Evolutionary conservation across 2,888 invertebrate genomes (phyloP).

Genomic region (Hemithea aestivaria): DNA sequence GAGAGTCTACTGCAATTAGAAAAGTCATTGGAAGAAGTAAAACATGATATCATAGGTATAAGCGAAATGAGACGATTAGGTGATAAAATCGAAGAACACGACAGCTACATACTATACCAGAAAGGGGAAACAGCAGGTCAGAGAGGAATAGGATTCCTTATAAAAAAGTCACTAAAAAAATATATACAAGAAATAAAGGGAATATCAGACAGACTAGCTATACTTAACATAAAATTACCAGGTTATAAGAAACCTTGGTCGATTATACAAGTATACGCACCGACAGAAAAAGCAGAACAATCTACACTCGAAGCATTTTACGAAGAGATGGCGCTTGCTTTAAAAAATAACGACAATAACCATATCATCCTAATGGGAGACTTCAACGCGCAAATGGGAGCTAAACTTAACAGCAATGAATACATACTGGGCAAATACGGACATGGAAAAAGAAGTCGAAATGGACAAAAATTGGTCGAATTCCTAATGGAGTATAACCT

Average conservation of each 20-base stretch:
- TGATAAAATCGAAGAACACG: conserved; percentile 6
- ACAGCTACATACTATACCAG: conserved; percentile 9
- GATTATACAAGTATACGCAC: conserved; percentile 15
- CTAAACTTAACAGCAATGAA: conserved; percentile 6
- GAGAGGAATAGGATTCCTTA: too few relatives aligned
- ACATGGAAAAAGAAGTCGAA: conserved; percentile 9
- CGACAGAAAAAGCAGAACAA: conserved; percentile 11
- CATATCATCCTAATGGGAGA: conserved; percentile 17
- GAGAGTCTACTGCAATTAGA: conserved; percentile 13
- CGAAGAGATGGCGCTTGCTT: conserved; percentile 2
- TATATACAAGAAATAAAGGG: conserved; percentile 7
- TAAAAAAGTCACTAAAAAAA: conserved; percentile 3
- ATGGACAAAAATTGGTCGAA: conserved; percentile 7
- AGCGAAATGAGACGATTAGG: too few relatives aligned
- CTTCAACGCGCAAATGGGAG: conserved; percentile 15
- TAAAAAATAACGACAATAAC: conserved; percentile 12
- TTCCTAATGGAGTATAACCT: conserved; percentile 4
- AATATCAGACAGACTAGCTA: conserved; percentile 11
- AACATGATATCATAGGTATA: conserved; percentile 11
- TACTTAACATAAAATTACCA: conserved; percentile 12
- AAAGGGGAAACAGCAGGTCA: conserved; percentile 18
- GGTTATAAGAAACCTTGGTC: conserved; percentile 11
- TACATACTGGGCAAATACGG: conserved; percentile 9
- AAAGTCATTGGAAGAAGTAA: conserved; percentile 8
- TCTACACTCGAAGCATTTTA: conserved; percentile 11